Evolutionary conservation across 2,113 vertebrate species (phyloP).

Genomic region (Chionodraco myersi): DNA sequence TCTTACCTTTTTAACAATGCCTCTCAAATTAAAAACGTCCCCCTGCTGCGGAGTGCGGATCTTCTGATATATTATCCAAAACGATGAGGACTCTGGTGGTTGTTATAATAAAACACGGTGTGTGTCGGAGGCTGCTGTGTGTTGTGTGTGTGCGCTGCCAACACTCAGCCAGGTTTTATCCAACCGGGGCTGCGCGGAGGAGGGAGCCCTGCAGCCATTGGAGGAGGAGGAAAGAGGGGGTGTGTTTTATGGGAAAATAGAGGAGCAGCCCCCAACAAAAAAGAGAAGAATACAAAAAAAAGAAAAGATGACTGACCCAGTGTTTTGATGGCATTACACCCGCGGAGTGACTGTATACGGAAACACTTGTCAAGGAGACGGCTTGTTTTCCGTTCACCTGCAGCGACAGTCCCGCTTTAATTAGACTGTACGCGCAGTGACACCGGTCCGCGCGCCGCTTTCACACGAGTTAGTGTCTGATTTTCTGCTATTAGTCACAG

Average conservation of each 20-base stretch:
- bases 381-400: conserved; percentile 74
- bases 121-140: conserved; percentile 27
- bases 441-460: conserved; percentile 44
- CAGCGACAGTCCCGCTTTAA: conserved; percentile 68
- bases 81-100: conserved; percentile 5
- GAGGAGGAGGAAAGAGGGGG: conserved; percentile 57
- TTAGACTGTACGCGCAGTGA: conserved; percentile 56
- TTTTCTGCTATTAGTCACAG: conserved; percentile 66
- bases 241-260: conserved; percentile 48
- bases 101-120: background rate
- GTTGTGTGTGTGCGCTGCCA: conserved; percentile 42
- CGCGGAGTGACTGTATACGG: conserved; percentile 72
- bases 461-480: conserved; percentile 71
- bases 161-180: conserved; percentile 78
- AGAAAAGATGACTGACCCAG: conserved; percentile 51
- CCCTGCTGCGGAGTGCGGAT: conserved; percentile 44
- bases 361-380: conserved; percentile 79
- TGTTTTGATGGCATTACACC: conserved; percentile 66
- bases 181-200: conserved; percentile 67
- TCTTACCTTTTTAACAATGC: conserved; percentile 65
- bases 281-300: background rate
- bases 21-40: conserved; percentile 30
- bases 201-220: conserved; percentile 74
- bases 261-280: background rate
- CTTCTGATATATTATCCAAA: conserved; percentile 78